Evolutionary conservation across 2,888 invertebrate genomes (phyloP).

Genomic region (Xestoiulus laeticollis): DNA sequence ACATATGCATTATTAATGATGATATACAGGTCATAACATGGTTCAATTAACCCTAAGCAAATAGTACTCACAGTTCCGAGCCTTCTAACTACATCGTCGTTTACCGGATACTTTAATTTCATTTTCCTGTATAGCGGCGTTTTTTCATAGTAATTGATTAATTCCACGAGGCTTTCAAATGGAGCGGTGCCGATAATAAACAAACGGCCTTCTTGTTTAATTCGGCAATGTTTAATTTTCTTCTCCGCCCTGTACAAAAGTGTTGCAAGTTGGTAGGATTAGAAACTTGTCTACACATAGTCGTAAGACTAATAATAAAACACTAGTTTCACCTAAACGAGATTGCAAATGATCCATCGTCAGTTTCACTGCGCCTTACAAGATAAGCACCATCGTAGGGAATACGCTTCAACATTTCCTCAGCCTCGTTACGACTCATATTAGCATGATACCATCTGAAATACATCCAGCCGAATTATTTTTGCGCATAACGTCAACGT

Average conservation of each 20-base stretch:
- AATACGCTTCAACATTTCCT: constrained; percentile 84
- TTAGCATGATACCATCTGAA: constrained; percentile 83
- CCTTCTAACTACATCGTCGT: constrained; percentile 75
- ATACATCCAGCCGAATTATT: not conserved
- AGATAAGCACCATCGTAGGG: constrained; percentile 93
- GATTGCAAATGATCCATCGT: constrained; percentile 85
- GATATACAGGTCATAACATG: not conserved
- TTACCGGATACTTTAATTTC: constrained; percentile 84
- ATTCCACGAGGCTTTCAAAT: constrained; percentile 95
- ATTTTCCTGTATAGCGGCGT: constrained; percentile 91
- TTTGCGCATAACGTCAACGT: not conserved
- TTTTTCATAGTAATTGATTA: constrained; percentile 90
- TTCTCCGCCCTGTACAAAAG: constrained; percentile 78
- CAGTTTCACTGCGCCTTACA: constrained; percentile 89
- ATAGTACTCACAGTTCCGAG: constrained; percentile 69
- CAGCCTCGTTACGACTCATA: constrained; percentile 82
- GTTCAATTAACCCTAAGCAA: constrained; percentile 62
- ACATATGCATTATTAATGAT: not conserved
- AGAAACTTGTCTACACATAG: constrained; percentile 54
- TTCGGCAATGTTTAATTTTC: constrained; percentile 96
- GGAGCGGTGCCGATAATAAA: constrained; percentile 90
- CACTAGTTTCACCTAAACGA: constrained; percentile 77
- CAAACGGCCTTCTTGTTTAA: constrained; percentile 89
- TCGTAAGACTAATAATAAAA: constrained; percentile 24
- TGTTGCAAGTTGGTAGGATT: constrained; percentile 58